A percentile compares a stretch with the other conserved stretches of the same genome.
Evolutionary conservation across 2,888 invertebrate species (phyloP).

Genomic region (Epinotia demarniana): DNA sequence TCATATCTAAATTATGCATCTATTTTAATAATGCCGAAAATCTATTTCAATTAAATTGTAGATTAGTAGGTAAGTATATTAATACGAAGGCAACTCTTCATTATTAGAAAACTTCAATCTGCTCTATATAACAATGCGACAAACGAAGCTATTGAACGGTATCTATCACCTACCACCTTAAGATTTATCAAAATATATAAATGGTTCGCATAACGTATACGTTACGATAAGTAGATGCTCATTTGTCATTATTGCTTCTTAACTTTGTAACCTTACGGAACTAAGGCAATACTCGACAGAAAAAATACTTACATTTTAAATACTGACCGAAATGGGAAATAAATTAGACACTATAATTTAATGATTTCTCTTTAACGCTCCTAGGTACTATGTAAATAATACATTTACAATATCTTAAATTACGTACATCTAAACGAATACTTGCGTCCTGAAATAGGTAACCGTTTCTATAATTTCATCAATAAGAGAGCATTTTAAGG

Average conservation of each 20-base stretch:
- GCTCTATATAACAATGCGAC: constrained; percentile 38
- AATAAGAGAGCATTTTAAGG: constrained; percentile 83
- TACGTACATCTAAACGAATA: constrained; percentile 79
- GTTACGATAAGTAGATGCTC: constrained; percentile 38
- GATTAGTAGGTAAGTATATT: constrained; percentile 54
- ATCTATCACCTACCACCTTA: constrained; percentile 37
- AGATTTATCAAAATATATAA: constrained; percentile 36
- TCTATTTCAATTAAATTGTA: constrained; percentile 50
- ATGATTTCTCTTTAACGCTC: constrained; percentile 64
- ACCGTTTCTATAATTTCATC: constrained; percentile 81
- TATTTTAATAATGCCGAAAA: constrained; percentile 67
- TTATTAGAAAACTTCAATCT: constrained; percentile 50
- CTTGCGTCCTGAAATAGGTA: constrained; percentile 83
- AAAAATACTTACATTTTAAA: constrained; percentile 82
- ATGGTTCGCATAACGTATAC: constrained; percentile 43
- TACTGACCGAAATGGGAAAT: constrained; percentile 84
- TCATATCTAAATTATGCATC: constrained; percentile 50
- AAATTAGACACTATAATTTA: constrained; percentile 79
- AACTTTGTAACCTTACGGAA: constrained; percentile 64
- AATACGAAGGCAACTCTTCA: constrained; percentile 57
- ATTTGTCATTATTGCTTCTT: constrained; percentile 61
- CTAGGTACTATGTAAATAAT: constrained; percentile 69
- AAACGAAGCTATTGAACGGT: constrained; percentile 41
- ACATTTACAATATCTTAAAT: constrained; percentile 75
- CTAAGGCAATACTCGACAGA: constrained; percentile 69